phyloP scores from a whole-genome alignment of 2,113 vertebrate genomes.

The Dinomys branickii region DNA sequence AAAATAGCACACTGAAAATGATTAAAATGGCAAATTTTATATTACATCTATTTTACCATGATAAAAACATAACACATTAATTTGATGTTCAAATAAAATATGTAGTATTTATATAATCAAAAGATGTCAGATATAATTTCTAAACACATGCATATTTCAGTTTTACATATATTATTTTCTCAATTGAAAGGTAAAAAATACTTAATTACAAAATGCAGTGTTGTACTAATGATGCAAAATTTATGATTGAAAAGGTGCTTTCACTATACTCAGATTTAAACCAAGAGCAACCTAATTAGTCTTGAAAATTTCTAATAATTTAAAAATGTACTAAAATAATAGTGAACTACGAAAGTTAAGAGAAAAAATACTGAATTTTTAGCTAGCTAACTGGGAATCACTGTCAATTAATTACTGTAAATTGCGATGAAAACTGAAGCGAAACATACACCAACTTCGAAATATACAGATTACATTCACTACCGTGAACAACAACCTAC shows the following conservation, averaged over 20 bases:
- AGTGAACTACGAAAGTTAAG: neutral
- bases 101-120: neutral
- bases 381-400: neutral
- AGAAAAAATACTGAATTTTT: neutral
- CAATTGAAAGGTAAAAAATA: neutral
- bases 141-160: slow-evolving; percentile 40
- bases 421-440: slow-evolving; percentile 42
- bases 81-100: slow-evolving; percentile 32
- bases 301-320: neutral
- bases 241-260: neutral
- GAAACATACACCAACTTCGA: neutral
- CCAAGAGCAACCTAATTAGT: neutral
- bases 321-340: slow-evolving; percentile 18
- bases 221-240: neutral
- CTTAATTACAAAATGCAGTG: neutral
- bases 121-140: slow-evolving; percentile 38
- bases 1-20: neutral
- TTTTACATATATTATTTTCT: slow-evolving; percentile 33
- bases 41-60: neutral
- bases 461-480: slow-evolving; percentile 32
- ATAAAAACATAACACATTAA: neutral
- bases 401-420: slow-evolving; percentile 12
- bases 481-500: slow-evolving; percentile 56
- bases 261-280: neutral
- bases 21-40: neutral